These are phyloP conservation scores for Lophochroa leadbeateri DNA, from an alignment of 2,113 vertebrate species.

Conservation along the genomic window DNA sequence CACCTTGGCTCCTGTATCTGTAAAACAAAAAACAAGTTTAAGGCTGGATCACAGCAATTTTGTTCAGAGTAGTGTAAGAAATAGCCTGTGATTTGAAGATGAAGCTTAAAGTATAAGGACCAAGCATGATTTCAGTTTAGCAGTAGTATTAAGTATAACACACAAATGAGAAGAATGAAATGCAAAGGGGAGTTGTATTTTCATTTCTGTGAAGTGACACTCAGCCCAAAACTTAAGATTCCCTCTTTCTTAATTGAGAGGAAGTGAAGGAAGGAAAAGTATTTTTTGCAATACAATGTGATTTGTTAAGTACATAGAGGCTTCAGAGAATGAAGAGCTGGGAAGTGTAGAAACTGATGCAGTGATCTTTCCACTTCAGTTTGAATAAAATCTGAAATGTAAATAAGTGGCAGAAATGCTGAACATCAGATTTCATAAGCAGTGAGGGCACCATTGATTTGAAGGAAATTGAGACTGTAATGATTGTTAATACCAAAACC, in stretches of 20 bases:
- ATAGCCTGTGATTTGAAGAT: neutral
- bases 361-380: neutral
- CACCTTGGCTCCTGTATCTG: neutral
- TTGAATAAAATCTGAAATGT: constrained; percentile 18
- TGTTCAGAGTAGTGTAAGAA: neutral
- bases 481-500: neutral
- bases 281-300: neutral
- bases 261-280: neutral
- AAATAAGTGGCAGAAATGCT: constrained; percentile 13
- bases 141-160: neutral
- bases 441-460: neutral
- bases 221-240: neutral
- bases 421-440: neutral
- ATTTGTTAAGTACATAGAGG: neutral
- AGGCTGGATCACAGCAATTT: neutral
- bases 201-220: neutral
- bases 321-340: neutral
- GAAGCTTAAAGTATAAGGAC: neutral
- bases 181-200: neutral
- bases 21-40: neutral
- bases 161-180: neutral
- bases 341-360: neutral
- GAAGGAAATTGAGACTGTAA: constrained; percentile 14
- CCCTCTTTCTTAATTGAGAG: neutral
- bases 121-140: neutral